Evolutionary conservation across 2,797 vertebrate genomes (phyloP), one percentile per base, ranked within the genome.

Genomic region (Amniataba percoides): DNA sequence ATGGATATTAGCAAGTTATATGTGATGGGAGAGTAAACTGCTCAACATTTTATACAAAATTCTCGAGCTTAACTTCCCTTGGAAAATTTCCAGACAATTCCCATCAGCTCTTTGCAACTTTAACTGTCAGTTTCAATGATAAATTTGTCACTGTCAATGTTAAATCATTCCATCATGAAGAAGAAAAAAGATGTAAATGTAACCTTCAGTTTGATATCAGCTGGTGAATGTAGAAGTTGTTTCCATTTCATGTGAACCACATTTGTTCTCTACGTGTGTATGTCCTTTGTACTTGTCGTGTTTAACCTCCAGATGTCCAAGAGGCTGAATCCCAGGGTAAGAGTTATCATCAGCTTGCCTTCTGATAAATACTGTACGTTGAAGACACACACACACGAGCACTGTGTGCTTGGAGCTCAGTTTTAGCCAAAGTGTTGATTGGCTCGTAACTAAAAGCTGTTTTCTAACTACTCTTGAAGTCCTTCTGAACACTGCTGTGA

Each of bases 261-360:
- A 18, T 56, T 18, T 70, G n/a, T 42, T 14, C 39, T 34, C 3
- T 66, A 69, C 46, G 43, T 61, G 16, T 76, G 25, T 36, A 8
- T 71, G n/a, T 51, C 45, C 11, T 78, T 57, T 87, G 34, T 64
- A 14, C 52, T 36, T 23, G 68, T 21, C 75, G 51, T 87, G 62
- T 96, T 95, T 96, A 91, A 96, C 94, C 94, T 80, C 93, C 96
- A 98, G 97, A 96, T 97, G 70, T 96, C 95, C 96, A 97, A 92
- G 95, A 96, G 96, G 95, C 95, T 96, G 79, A 95, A 93, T 88
- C 81, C 93, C 73, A 95, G 94, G 97, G 97, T 99, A 97, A 98
- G 97, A 90, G 80, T 85, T 31, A 49, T 49, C 68, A 74, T 45
- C 14, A 51, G 56, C 40, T 45, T 49, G 27, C 60, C n/a, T 21